Conservation (phyloP, 1,140 invertebrate species). For the Sycophila sp. region DNA sequence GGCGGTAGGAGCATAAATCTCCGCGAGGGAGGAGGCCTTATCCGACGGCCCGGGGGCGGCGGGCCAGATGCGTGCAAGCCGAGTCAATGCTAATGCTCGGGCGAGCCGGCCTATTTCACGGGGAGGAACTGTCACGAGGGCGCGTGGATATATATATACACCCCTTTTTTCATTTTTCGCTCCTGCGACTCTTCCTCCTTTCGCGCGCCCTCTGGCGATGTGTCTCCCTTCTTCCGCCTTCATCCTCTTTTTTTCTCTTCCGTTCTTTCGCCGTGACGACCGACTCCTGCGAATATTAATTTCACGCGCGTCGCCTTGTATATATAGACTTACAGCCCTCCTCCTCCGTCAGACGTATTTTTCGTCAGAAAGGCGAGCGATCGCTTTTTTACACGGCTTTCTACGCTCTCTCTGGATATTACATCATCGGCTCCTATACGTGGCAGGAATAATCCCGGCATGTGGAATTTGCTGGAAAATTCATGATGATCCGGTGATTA, state of each 20-base stretch:
- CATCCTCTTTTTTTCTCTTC: background rate
- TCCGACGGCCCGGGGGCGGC: conserved; percentile 21
- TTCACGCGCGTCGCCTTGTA: background rate
- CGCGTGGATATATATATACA: background rate
- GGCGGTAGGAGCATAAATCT: conserved; percentile 33
- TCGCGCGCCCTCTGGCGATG: background rate
- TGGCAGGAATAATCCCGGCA: no score
- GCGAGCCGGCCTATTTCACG: conserved; percentile 10
- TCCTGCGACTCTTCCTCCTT: background rate
- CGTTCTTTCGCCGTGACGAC: background rate
- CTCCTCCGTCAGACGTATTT: no score
- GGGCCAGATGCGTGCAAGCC: background rate
- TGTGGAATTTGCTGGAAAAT: no score
- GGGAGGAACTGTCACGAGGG: background rate
- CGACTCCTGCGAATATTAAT: background rate
- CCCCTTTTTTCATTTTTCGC: conserved; percentile 12
- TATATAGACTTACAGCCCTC: no score
- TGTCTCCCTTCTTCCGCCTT: background rate
- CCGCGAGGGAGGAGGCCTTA: conserved; percentile 24
- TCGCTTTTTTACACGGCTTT: no score
- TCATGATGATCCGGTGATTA: no score
- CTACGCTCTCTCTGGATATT: no score
- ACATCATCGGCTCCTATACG: no score
- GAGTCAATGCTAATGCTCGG: conserved; percentile 28
- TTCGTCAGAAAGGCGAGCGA: no score